Evolutionary conservation across 2,797 vertebrate species (phyloP), one percentile per base, ranked within the genome.

Genomic region (Borostomias antarcticus): DNA sequence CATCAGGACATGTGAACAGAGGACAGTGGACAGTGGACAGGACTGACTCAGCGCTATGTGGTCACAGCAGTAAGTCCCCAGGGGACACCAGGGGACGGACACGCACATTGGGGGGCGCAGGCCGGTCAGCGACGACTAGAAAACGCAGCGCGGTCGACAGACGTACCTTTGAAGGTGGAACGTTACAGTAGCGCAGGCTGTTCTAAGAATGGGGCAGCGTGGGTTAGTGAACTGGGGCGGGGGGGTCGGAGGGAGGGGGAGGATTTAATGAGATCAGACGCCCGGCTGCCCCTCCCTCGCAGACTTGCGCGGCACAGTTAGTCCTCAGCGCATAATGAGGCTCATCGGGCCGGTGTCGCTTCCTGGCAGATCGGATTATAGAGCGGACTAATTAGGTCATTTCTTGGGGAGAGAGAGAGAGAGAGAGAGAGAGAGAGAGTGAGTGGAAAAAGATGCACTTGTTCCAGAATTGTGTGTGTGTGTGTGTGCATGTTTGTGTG

Each of bases 221-320:
- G 78, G 74, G 72, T 74, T 77, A 80, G 82, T 81, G 80, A 80
- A 85, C 77, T 82, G 80, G 73, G 83, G 77, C 75, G 70, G 64
- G 69, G 72, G 70, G 76, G 64, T 25, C 0, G 23, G 15, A n/a
- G 51, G 69, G 65, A 71, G 58, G 26, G 58, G 51, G 72, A 63
- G 70, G 69, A 79, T 82, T 84, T 86, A 85, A 83, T 86, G 82
- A 79, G 78, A 85, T 78, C 77, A 82, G 75, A 83, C 73, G 78
- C 83, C 85, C 81, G 78, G 82, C 64, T 72, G 64, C 70, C n/a
- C 17, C 73, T 85, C 60, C 77, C 73, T 83, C 76, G 15, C 81
- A 71, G 83, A 87, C 76, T 73, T 76, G 70, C 72, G 80, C 69
- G 80, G 67, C 25, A 68, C 73, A 85, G n/a, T 84, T 84, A 80